Base-by-base conservation (phyloP, 2,888 invertebrate genomes). In the Acanthoscelides obtectus region DNA sequence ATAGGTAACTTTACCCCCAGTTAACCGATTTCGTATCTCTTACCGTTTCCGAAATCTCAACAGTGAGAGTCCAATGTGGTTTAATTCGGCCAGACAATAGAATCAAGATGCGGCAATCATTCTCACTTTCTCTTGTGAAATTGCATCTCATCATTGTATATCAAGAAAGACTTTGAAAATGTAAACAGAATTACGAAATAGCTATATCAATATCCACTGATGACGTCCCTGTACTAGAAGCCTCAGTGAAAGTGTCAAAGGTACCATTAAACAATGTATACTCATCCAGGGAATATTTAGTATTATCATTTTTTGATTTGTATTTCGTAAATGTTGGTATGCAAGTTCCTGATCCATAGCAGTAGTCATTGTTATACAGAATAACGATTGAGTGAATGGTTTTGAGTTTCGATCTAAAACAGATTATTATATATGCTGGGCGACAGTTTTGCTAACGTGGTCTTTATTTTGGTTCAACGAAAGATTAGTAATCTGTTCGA, bases 291-390 rank as follows among this genome's bases (percentile, higher is more conserved):
- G 79, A 79, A 45, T 78, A 72, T 78, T 78, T 80, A 79, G 76
- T 78, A 77, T 78, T 79, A 74, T 79, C 21, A 68, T 76, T 79
- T 74, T 75, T 79, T 77, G 75, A 77, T 77, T 78, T 79, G 75
- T 78, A 79, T 45, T 76, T 77, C 63, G 77, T 76, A 77, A 45
- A 75, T 77, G 76, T 75, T 73, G 86, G 86, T 86, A 85, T 85
- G 80, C 84, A 82, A 86, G 86, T 86, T 86, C 85, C 86, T 85
- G 79, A 75, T 76, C 78, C 78, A 79, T 80, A 80, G 79, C 73
- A 71, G 75, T 76, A 76, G 77, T 74, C 73, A 73, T 75, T 75
- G 75, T 76, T 74, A 73, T 22, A 67, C 45, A 45, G 17, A 45
- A 45, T 45, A 45, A 45, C 45, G 45, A 45, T 45, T 73, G 77